A percentile compares a stretch with the other conserved stretches of the same genome.
Evolutionary conservation across 2,113 vertebrate species (phyloP).

Genomic region (Macrotis lagotis): DNA sequence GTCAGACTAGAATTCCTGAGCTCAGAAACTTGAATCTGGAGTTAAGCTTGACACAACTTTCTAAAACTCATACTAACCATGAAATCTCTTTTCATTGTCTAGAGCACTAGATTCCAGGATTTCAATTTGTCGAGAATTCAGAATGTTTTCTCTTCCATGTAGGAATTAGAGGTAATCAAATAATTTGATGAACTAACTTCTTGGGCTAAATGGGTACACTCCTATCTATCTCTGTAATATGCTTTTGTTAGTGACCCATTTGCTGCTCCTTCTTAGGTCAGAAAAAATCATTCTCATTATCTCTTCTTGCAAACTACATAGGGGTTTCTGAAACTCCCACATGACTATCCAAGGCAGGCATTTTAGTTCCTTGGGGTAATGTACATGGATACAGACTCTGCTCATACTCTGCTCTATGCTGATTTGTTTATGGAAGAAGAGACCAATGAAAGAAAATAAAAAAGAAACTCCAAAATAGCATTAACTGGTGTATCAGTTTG

Average conservation of each 20-base stretch:
- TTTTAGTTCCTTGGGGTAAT: background rate
- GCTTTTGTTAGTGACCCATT: background rate
- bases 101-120: too few species aligned
- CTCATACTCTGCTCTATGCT: background rate
- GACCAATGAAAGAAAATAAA: background rate
- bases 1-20: too few species aligned
- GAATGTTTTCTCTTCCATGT: too few species aligned
- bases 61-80: too few species aligned
- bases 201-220: too few species aligned
- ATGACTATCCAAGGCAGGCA: background rate
- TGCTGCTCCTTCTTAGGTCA: background rate
- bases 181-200: too few species aligned
- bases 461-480: background rate
- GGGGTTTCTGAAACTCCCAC: background rate
- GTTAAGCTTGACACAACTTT: too few species aligned
- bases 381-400: too few species aligned
- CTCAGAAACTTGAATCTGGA: too few species aligned
- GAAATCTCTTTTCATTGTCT: too few species aligned
- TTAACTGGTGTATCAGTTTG: background rate
- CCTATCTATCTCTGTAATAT: background rate
- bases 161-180: background rate
- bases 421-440: too few species aligned
- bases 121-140: too few species aligned
- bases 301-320: background rate
- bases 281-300: background rate